These are phyloP conservation scores for Stegostoma tigrinum DNA, from an alignment of 2,113 vertebrate genomes.

Conservation along the genomic window DNA sequence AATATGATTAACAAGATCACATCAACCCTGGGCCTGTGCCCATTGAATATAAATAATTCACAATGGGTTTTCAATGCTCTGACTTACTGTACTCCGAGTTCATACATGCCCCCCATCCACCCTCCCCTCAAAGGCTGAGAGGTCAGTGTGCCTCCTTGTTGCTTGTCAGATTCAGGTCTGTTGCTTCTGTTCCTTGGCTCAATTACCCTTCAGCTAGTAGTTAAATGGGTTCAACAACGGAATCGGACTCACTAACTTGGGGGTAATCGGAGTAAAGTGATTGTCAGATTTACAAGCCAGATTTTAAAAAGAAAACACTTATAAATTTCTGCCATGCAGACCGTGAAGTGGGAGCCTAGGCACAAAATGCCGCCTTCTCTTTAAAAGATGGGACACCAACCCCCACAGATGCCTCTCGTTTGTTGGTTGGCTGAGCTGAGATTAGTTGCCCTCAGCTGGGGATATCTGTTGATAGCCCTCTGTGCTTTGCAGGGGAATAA, in stretches of 20 bases:
- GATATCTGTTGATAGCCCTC: not conserved
- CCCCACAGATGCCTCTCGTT: not conserved
- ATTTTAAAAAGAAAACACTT: not conserved
- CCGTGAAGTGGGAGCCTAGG: not conserved
- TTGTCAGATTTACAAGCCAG: not conserved
- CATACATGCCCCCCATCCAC: not conserved
- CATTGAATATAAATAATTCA: not conserved
- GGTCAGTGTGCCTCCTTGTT: not conserved
- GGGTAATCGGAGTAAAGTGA: not conserved
- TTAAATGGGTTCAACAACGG: not conserved
- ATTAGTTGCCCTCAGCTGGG: constrained; percentile 4
- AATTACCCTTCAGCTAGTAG: not conserved
- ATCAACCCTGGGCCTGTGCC: not conserved
- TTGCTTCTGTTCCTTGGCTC: not conserved
- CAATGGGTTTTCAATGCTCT: not conserved
- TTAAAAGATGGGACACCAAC: not conserved
- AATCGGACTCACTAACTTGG: not conserved
- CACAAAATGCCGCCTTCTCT: not conserved
- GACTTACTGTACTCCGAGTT: not conserved
- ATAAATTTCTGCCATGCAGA: not conserved
- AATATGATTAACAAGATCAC: not conserved
- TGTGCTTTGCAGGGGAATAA: not conserved
- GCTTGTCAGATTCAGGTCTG: not conserved
- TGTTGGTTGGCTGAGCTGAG: not conserved
- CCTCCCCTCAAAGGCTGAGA: not conserved